Evolutionary conservation across 2,888 invertebrate genomes (phyloP).

Genomic region (Mystacides longicornis): DNA sequence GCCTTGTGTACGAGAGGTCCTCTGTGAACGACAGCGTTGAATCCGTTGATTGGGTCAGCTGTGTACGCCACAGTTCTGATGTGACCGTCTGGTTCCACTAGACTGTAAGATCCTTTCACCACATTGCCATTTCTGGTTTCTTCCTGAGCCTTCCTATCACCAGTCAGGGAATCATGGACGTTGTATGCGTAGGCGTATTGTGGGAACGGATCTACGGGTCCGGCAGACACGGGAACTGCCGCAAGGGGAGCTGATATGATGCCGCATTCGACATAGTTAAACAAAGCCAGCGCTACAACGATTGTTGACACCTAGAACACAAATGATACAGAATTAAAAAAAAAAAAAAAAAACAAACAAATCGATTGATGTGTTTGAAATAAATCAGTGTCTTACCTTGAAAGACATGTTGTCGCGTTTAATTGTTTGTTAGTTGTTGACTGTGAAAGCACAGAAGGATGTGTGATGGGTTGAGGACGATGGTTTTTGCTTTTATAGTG

Average conservation of each 20-base stretch:
- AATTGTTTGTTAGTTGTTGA: conserved; percentile 21
- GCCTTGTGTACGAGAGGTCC: conserved; percentile 28
- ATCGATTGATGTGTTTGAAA: not conserved
- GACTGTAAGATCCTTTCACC: conserved; percentile 35
- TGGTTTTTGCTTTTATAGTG: conserved; percentile 25
- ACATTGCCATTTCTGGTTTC: conserved; percentile 34
- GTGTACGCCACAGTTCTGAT: conserved; percentile 34
- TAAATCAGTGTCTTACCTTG: conserved; percentile 21
- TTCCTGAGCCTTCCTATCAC: conserved; percentile 34
- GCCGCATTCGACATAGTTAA: conserved; percentile 22
- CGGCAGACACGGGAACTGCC: conserved; percentile 27
- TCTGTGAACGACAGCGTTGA: conserved; percentile 35
- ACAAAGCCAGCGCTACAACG: conserved; percentile 19
- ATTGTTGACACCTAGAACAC: conserved; percentile 20
- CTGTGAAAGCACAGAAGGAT: conserved; percentile 26
- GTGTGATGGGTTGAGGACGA: conserved; percentile 21
- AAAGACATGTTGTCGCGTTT: conserved; percentile 24
- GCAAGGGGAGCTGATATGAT: conserved; percentile 21
- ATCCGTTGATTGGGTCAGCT: conserved; percentile 34
- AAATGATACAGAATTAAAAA: not conserved
- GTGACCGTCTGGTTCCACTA: conserved; percentile 34
- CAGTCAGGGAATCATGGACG: conserved; percentile 35
- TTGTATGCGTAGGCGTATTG: conserved; percentile 37
- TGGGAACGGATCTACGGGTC: conserved; percentile 30
- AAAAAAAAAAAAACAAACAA: not conserved